Base-by-base conservation (phyloP, 2,888 invertebrate species). In the Polylopha cassiicola region DNA sequence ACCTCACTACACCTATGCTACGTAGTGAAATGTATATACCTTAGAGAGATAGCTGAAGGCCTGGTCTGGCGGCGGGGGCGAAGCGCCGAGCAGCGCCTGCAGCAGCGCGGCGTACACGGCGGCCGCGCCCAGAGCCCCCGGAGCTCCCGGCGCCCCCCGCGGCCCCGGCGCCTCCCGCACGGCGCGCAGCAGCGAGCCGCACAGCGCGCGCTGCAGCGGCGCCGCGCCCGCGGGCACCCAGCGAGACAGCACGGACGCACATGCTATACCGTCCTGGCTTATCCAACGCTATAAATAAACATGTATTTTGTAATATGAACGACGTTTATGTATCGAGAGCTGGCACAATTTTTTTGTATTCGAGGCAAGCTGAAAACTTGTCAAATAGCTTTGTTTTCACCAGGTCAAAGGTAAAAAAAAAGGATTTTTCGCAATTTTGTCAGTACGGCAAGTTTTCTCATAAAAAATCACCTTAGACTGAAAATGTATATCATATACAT, bases 41-140 rank as follows among this genome's bases (percentile, higher is more conserved):
- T 73, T 77, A 3, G 80, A 79, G 3, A 84, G 48, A 37, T 65
- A 73, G 49, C 81, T 81, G 53, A 82, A 82, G 4, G 61, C 43
- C 0, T 60, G 58, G 24, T 75, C 67, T 7, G 67, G 51, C 0
- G 73, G 67, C 16, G 70, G 54, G 4, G 39, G 34, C 2, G 4
- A 11, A 3, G 27, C 9, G 13, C 4, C 15, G 9, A 32, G 24
- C 11, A 21, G 28, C 17, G 65, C 42, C 2, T 47, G 34, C 28
- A 80, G 47, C 39, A 81, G 44, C 1, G 70, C 60, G 5, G 22
- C 28, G 51, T 80, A 79, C 1, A 81, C 48, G 0, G 27, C 0
- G 63, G 53, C 65, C 65, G 65, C 34, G n/a, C n/a, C 54, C 52
- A 0, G 31, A n/a, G 17, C 50, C 0, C 58, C 51, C 20, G 78